These are phyloP conservation scores for Hirundichthys speculiger DNA, from an alignment of 2,113 vertebrate genomes.

Conservation along the genomic window DNA sequence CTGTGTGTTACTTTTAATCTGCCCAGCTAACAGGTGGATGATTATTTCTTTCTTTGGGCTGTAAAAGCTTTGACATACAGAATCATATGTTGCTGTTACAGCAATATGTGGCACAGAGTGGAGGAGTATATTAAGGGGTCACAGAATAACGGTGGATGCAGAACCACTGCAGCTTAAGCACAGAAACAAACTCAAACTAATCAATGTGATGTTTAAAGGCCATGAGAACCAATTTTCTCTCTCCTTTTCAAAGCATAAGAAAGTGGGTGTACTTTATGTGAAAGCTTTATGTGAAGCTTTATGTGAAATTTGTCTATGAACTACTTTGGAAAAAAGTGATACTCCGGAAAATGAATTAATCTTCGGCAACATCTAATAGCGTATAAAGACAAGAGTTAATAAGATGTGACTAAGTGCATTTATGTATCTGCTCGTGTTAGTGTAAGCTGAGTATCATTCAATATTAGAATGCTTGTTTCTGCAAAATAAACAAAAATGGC, in stretches of 20 bases:
- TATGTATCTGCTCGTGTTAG: not conserved
- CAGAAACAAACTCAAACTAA: conserved; percentile 19
- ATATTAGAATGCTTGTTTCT: not conserved
- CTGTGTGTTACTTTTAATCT: conserved; percentile 45
- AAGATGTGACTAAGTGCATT: not conserved
- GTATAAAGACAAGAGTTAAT: no score
- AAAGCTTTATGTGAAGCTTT: not conserved
- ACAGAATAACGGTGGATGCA: conserved; percentile 44
- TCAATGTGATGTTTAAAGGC: conserved; percentile 25
- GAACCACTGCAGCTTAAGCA: conserved; percentile 28
- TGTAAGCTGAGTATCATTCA: not conserved
- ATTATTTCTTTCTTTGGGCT: conserved; percentile 44
- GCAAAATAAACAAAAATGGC: not conserved
- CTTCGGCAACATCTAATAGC: not conserved
- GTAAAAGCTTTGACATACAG: conserved; percentile 42
- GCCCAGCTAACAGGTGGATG: conserved; percentile 51
- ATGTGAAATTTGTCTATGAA: not conserved
- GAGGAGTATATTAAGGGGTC: conserved; percentile 64
- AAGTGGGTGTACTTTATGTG: no score
- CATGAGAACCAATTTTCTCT: not conserved
- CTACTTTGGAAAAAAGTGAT: not conserved
- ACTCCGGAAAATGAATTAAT: not conserved
- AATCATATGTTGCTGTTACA: conserved; percentile 52
- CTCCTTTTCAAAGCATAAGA: not conserved
- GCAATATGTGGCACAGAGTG: conserved; percentile 27